A percentile compares a stretch with the other conserved stretches of the same genome.
These are phyloP conservation scores for Eurystomus gularis DNA, from an alignment of 2,113 vertebrate species.

Conservation along the genomic window DNA sequence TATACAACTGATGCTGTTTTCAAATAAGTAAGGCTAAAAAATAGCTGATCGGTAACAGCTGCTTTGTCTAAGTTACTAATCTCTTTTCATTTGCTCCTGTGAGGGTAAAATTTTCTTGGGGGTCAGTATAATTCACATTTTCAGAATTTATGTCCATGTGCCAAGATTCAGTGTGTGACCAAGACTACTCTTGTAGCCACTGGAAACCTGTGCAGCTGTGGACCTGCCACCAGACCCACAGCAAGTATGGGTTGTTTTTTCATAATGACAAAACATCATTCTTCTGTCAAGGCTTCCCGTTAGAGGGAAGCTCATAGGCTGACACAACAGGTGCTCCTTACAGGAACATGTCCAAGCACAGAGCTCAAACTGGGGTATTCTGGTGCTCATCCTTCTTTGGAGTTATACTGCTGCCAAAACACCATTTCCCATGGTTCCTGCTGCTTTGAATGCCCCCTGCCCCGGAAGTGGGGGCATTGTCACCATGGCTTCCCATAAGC, in stretches of 20 bases:
- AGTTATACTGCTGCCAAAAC: neutral
- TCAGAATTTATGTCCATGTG: neutral
- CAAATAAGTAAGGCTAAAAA: neutral
- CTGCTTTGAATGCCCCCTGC: neutral
- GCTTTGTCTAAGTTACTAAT: neutral
- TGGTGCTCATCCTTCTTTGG: neutral
- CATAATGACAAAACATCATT: neutral
- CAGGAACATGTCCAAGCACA: neutral
- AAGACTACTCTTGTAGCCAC: neutral
- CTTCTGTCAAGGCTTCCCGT: neutral
- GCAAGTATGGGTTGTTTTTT: fast-evolving
- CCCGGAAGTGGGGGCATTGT: neutral
- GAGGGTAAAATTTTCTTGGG: neutral
- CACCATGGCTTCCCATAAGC: fast-evolving
- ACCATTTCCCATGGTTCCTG: fast-evolving
- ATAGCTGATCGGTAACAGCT: neutral
- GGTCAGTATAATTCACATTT: neutral
- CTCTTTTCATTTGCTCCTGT: neutral
- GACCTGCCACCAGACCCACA: neutral
- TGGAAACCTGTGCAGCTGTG: neutral
- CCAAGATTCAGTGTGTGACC: neutral
- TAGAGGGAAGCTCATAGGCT: fast-evolving
- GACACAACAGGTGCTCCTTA: neutral
- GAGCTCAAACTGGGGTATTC: neutral
- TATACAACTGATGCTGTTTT: neutral